Evolutionary conservation across 2,888 invertebrate genomes (phyloP).

Genomic region (Spilosoma lubricipeda): DNA sequence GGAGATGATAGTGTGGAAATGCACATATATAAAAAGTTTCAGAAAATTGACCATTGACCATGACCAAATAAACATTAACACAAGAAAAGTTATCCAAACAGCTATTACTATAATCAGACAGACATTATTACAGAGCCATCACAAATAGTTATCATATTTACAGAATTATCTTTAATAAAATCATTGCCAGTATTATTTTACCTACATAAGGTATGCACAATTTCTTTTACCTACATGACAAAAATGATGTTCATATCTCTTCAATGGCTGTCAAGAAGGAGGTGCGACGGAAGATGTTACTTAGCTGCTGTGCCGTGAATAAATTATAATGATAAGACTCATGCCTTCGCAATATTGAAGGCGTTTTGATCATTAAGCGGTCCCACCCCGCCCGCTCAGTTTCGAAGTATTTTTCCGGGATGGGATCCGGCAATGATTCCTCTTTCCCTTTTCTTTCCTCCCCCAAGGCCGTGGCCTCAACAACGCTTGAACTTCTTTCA

Average conservation of each 20-base stretch:
- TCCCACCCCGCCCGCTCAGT: slow-evolving; percentile 59
- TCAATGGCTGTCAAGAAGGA: slow-evolving; percentile 21
- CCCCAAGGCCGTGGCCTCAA: slow-evolving; percentile 63
- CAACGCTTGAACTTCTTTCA: slow-evolving; percentile 76
- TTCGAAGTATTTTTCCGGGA: slow-evolving; percentile 73
- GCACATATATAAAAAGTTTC: too few relatives aligned
- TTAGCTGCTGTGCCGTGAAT: slow-evolving; percentile 76
- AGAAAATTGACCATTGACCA: too few relatives aligned
- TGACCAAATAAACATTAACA: too few relatives aligned
- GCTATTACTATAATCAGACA: too few relatives aligned
- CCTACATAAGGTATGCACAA: not conserved
- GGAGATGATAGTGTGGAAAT: too few relatives aligned
- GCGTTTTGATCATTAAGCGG: slow-evolving; percentile 81
- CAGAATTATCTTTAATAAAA: not conserved
- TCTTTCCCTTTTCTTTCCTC: slow-evolving; percentile 61
- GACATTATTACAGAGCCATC: too few relatives aligned
- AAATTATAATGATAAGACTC: slow-evolving; percentile 83
- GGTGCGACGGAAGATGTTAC: slow-evolving; percentile 53
- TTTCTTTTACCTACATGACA: not conserved
- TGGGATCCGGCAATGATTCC: slow-evolving; percentile 62
- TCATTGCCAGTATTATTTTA: not conserved
- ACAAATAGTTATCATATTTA: not conserved
- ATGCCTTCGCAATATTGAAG: slow-evolving; percentile 82
- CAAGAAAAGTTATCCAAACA: too few relatives aligned
- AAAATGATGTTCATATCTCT: not conserved